A percentile compares a stretch with the other conserved stretches of the same genome.
phyloP scores from a whole-genome alignment of 2,113 vertebrate genomes.

The Ammospiza caudacuta region DNA sequence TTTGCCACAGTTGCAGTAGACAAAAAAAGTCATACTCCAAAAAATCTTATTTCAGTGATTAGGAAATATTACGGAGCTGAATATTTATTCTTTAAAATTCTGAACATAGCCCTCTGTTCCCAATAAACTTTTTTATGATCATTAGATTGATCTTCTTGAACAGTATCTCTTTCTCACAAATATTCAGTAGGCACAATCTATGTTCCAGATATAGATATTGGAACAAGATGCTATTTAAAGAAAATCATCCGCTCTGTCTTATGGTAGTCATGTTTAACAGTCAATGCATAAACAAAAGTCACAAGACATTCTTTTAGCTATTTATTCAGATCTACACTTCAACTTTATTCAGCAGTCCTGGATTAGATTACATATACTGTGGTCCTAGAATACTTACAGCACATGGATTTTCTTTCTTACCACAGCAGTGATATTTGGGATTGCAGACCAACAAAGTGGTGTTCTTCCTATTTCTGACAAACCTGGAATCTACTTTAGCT shows the following conservation, averaged over 20 bases:
- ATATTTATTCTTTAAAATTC: neutral
- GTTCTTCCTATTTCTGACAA: neutral
- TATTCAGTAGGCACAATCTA: neutral
- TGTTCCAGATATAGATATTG: neutral
- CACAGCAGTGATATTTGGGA: neutral
- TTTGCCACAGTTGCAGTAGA: neutral
- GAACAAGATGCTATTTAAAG: neutral
- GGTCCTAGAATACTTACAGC: neutral
- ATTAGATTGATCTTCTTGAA: neutral
- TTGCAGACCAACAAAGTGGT: neutral
- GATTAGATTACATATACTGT: neutral
- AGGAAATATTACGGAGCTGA: neutral
- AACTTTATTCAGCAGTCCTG: neutral
- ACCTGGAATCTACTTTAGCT: neutral
- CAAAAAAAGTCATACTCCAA: neutral
- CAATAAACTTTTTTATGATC: neutral
- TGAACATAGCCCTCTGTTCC: neutral
- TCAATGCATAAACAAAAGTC: neutral
- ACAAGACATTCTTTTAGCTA: neutral
- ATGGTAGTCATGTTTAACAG: neutral
- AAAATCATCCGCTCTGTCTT: neutral
- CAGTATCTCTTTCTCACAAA: neutral
- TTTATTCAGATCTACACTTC: neutral
- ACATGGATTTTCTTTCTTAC: neutral
- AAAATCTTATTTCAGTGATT: neutral